A percentile compares a stretch with the other conserved stretches of the same genome.
Evolutionary conservation across 2,113 vertebrate species (phyloP).

Genomic region (Bubo blakistoni): DNA sequence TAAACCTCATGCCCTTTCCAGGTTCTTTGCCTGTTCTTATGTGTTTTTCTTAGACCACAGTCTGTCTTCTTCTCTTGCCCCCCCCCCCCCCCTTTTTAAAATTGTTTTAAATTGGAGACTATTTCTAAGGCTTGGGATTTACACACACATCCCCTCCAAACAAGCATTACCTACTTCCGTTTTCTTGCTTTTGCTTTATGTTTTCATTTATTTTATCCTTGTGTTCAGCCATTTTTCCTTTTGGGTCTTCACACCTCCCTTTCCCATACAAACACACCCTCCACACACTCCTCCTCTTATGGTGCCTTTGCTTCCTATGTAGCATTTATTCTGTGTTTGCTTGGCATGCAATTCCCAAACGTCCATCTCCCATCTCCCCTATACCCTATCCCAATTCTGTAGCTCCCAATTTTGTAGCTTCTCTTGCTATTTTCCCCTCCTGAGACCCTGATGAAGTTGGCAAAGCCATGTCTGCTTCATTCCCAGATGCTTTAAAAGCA

Average conservation of each 20-base stretch:
- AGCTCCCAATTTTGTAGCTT: not conserved
- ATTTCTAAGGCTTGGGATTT: not conserved
- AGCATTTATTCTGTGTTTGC: not conserved
- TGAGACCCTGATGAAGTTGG: not conserved
- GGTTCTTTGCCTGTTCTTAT: not conserved
- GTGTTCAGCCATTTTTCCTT: not conserved
- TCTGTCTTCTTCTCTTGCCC: not conserved
- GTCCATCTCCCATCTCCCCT: not conserved
- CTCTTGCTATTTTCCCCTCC: not conserved
- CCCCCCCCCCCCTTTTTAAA: fast-evolving
- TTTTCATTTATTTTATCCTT: not conserved
- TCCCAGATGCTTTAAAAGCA: not conserved
- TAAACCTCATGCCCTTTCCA: not conserved
- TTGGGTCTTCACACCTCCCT: not conserved
- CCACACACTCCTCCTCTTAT: not conserved
- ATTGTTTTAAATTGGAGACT: not conserved
- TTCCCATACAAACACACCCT: not conserved
- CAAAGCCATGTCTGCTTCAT: not conserved
- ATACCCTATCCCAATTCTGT: not conserved
- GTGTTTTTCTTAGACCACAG: not conserved
- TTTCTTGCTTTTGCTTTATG: not conserved
- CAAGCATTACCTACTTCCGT: not conserved
- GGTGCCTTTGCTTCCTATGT: not conserved
- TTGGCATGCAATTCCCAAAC: not conserved
- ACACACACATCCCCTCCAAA: not conserved